These are phyloP conservation scores for Hydractinia symbiolongicarpus DNA, from an alignment of 30 jellyfish, hydroid and myxozoan species.

Conservation along the genomic window DNA sequence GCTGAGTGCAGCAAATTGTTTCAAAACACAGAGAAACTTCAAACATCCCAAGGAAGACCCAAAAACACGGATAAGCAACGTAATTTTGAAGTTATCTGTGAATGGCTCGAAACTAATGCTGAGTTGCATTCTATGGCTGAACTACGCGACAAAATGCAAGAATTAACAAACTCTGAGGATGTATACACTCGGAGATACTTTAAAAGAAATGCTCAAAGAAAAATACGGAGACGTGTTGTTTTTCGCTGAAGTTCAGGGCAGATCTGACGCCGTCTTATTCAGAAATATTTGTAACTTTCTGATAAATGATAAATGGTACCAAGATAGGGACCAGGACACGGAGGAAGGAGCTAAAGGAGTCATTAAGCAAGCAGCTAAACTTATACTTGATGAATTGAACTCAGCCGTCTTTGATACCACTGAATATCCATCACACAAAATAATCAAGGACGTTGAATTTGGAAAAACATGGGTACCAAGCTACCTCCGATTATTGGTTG, in stretches of 20 bases:
- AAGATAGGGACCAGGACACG: no score
- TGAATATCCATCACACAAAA: no score
- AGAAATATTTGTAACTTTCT: slow-evolving; percentile 6
- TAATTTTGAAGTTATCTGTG: background rate
- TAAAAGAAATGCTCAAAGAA: slow-evolving; percentile 16
- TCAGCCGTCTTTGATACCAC: no score
- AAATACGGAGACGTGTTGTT: slow-evolving; percentile 19
- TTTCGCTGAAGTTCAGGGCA: slow-evolving; percentile 28
- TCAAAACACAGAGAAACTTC: no score
- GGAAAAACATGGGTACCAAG: no score
- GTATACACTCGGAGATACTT: slow-evolving; percentile 18
- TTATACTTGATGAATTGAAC: no score
- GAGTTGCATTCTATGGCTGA: background rate
- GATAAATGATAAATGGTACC: no score
- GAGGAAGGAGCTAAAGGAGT: no score
- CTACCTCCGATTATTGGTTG: no score
- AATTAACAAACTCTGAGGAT: background rate
- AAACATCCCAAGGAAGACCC: background rate
- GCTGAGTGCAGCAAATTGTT: no score
- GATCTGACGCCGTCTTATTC: slow-evolving; percentile 16
- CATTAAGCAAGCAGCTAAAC: no score
- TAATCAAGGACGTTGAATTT: no score
- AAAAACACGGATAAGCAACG: background rate
- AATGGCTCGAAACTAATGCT: background rate
- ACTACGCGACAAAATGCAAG: slow-evolving; percentile 1